phyloP scores from a whole-genome alignment of 2,797 vertebrate genomes.

The Catamblyrhynchus diadema region DNA sequence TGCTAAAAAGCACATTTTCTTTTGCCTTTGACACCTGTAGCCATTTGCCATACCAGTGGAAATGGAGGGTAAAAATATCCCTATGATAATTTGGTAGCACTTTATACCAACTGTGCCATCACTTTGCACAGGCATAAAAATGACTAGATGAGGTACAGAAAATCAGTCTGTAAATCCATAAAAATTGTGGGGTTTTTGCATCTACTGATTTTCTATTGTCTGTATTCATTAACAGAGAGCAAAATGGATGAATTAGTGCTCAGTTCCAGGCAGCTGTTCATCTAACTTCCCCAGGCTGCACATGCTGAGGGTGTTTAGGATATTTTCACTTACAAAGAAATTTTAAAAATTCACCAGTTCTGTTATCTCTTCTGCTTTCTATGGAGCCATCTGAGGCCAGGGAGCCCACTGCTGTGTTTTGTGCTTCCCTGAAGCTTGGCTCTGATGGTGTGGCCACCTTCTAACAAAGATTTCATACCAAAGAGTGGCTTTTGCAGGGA shows the following conservation, averaged over 20 bases:
- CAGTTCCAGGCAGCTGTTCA: constrained; percentile 43
- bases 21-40: constrained; percentile 34
- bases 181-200: constrained; percentile 19
- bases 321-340: constrained; percentile 37
- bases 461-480: background rate
- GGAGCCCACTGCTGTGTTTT: background rate
- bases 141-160: constrained; percentile 34
- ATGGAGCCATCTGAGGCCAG: background rate
- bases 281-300: constrained; percentile 28
- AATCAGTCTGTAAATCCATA: constrained; percentile 34
- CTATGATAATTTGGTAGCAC: background rate
- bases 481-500: background rate
- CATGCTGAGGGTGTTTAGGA: background rate
- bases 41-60: background rate
- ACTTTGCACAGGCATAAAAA: constrained; percentile 21
- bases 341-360: background rate
- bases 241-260: constrained; percentile 46
- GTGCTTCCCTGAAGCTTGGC: background rate
- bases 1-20: background rate
- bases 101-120: constrained; percentile 15
- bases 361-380: background rate
- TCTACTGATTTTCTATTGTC: constrained; percentile 63
- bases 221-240: constrained; percentile 24
- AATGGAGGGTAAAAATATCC: constrained; percentile 36
- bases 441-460: background rate